A percentile compares a stretch with the other conserved stretches of the same genome.
Conservation (phyloP, 2,888 invertebrate species). For the Darwinula stevensoni region DNA sequence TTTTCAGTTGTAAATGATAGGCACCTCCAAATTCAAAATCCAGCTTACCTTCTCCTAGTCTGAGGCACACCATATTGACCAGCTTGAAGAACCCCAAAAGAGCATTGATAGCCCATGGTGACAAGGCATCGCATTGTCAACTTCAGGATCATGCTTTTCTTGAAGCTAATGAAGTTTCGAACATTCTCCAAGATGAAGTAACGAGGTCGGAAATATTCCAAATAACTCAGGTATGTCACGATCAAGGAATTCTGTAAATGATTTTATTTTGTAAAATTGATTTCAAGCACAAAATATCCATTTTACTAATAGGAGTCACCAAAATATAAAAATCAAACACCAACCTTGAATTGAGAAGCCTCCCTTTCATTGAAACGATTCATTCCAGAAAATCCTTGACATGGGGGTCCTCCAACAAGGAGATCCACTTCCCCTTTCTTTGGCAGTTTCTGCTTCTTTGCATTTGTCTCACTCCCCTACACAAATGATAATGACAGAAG, state of each 20-base stretch:
- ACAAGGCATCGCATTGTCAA: slow-evolving; percentile 39
- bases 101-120: slow-evolving; percentile 60
- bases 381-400: slow-evolving; percentile 70
- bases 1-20: too few species aligned
- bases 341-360: slow-evolving; percentile 44
- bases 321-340: slow-evolving; percentile 3
- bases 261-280: too few species aligned
- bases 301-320: slow-evolving; percentile 7
- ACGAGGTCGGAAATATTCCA: slow-evolving; percentile 53
- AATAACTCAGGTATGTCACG: slow-evolving; percentile 47
- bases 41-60: slow-evolving; percentile 29
- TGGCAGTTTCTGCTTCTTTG: slow-evolving; percentile 25
- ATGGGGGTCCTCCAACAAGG: slow-evolving; percentile 58
- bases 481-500: slow-evolving; percentile 6
- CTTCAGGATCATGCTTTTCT: slow-evolving; percentile 47
- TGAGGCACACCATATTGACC: slow-evolving; percentile 61
- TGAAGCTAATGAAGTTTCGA: slow-evolving; percentile 53
- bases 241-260: slow-evolving; percentile 37
- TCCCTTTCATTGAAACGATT: slow-evolving; percentile 39
- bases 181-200: slow-evolving; percentile 62
- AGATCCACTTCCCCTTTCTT: slow-evolving; percentile 49
- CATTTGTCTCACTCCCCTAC: slow-evolving; percentile 15
- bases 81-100: slow-evolving; percentile 57
- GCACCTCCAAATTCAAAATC: neutral
- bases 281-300: neutral